Conservation (phyloP, 2,888 invertebrate species). For the Dasysyrphus tricinctus region DNA sequence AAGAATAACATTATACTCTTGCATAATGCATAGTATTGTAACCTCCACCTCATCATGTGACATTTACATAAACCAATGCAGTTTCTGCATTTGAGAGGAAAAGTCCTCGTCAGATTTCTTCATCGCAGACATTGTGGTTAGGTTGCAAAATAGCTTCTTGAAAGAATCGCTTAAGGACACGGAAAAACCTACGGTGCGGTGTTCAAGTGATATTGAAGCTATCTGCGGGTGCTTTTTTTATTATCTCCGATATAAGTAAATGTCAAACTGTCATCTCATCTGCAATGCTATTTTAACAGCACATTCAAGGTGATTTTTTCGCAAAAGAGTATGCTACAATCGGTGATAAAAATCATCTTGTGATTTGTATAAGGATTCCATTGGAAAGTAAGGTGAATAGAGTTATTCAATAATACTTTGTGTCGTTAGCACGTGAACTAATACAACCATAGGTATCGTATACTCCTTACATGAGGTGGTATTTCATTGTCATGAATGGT, state of each 20-base stretch:
- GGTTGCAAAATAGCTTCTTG: not conserved
- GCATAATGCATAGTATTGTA: not conserved
- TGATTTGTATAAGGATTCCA: not conserved
- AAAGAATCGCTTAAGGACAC: not conserved
- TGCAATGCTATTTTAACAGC: not conserved
- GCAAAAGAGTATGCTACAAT: not conserved
- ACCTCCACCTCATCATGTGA: not conserved
- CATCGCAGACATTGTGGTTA: not conserved
- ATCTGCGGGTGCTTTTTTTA: not conserved
- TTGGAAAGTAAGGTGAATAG: not conserved
- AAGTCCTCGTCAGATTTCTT: conserved; percentile 12
- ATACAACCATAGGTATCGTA: no score
- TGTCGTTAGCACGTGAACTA: not conserved
- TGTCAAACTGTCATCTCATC: conserved; percentile 2
- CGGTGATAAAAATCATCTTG: not conserved
- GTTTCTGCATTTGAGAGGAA: not conserved
- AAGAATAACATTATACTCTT: not conserved
- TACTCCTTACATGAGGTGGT: no score
- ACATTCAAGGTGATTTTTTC: not conserved
- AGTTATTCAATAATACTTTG: not conserved
- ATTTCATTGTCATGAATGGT: no score
- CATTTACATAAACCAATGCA: conserved; percentile 7
- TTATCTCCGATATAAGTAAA: not conserved
- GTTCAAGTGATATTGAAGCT: not conserved
- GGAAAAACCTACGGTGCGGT: not conserved